Base-by-base conservation (phyloP, 2,113 vertebrate genomes). In the Actenoides lindsayi region DNA sequence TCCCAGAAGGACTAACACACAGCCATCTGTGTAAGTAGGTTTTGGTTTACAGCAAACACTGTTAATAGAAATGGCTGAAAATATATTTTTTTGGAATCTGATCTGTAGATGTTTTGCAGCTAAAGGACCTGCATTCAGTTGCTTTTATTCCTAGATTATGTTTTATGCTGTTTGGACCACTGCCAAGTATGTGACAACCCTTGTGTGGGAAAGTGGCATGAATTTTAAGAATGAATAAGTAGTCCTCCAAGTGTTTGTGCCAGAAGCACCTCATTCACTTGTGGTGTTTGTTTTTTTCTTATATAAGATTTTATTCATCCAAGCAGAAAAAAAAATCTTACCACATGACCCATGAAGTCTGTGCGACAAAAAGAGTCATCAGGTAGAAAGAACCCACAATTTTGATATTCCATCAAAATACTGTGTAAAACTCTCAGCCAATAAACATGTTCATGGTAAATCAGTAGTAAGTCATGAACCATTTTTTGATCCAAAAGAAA, bases 141-240 rank as follows among this genome's bases (percentile, higher is more conserved):
- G 89, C 73, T 94, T 90, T 96, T 94, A 92, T 89, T 92, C 77
- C 80, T 87, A 78, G 83, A 81, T 87, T 87, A 92, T 89, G 77
- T 87, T 96, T 94, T 93, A 89, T 89, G 86, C 67, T 87, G 27
- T 89, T 92, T 96, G 96, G 74, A 82, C n/a, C 41, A 35, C 57
- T 17, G 94, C 92, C 96, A 96, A 93, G 5, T 92, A 92, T 92
- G 79, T 90, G 93, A 96, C 92, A 97, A 87, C 33, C 62, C 86
- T 92, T 28, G 10, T 93, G 90, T 96, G 92, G 95, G 94, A 96
- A 97, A 96, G 89, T 89, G 96, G 89, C 96, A 95, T 93, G 94
- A 94, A 93, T 97, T 95, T 96, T 95, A 96, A 96, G 96, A 97
- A 96, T 95, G 94, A 96, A 92, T 87, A 90, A 93, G 62, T 90